Evolutionary conservation across 2,888 invertebrate species (phyloP), one percentile per base, ranked within the genome.

Genomic region (Tortricodes alternella): DNA sequence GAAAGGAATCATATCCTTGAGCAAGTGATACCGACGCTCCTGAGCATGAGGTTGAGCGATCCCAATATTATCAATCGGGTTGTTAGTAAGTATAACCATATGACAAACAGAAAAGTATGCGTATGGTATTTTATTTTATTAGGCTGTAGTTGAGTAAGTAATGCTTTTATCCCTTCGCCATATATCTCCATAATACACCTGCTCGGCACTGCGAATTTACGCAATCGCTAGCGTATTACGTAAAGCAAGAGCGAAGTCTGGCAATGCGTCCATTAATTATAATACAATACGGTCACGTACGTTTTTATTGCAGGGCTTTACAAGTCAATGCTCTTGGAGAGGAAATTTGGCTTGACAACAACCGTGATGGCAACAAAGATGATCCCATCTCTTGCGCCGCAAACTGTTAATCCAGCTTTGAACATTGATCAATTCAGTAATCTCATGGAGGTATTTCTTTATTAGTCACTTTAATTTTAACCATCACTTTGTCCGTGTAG

Each of bases 321-420:
- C 91, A 95, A 96, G 74, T 92, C 96, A 74, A 95, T 98, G 95
- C 91, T 98, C 68, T 93, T 94, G 77, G 98, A 98, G 84, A 96
- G 96, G 83, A 96, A 95, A 76, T 98, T 96, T 83, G 98, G 97
- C 34, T 89, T 99, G 66, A 96, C 96, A 2, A 95, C 97, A 43
- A 97, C 95, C 78, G 92, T 98, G 70, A 96, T 99, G 94, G 98
- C 98, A 5, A 97, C 96, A 8, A 94, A 96, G 76, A 97, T 98
- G 72, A 96, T 99, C 93, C 99, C 98, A 5, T 94, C 96, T 9
- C 92, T 99, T 50, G 94, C 98, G 56, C 98, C 98, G 15, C 97
- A 97, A 79, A 96, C 97, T 1, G 95, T 98, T 57, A 98, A 98
- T 85, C 96, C 98, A 1, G 69, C 73, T 8, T 64, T 89, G 61